Evolutionary conservation across 2,797 vertebrate species (phyloP), one percentile per base, ranked within the genome.

Genomic region (Chelonia mydas): DNA sequence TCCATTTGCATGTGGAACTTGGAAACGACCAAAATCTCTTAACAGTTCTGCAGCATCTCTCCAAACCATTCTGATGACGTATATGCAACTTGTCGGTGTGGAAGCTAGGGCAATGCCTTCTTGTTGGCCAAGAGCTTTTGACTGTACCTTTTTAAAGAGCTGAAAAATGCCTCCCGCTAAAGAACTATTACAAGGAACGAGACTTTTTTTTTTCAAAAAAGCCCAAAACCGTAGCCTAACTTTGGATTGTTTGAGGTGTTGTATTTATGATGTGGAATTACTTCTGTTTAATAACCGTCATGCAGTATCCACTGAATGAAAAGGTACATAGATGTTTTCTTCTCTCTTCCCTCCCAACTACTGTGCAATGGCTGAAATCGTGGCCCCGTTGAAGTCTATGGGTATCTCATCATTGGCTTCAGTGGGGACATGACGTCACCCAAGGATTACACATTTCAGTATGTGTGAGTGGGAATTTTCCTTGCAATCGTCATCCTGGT

Each of bases 311-410:
- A 85, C 84, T 95, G 92, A 97, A 96, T 0, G 21, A 95, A 97
- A 97, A 98, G 98, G 98, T 98, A 98, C 98, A 97, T 88, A 89
- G 72, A 57, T 93, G 88, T 96, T 96, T 95, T 90, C 88, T 93
- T 79, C 88, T 87, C 47, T 23, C 55, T 57, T n/a, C 84, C 89
- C 47, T 13, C 72, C 57, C 87, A 82, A 81, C 83, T 41, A 74
- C 0, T 41, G 3, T 19, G 81, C 87, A 87, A 49, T 0, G 1
- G 74, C 51, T 45, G 84, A 95, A 11, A 57, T 93, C 54, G 59
- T 45, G 93, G 80, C 17, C 21, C 87, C 88, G 28, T 4, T 86
- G 55, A 6, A 33, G 33, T 87, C 65, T 92, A 33, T 76, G 86
- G 21, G 72, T 74, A 11, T 45, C 90, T 97, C 77, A 10, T 78